A percentile compares a stretch with the other conserved stretches of the same genome.
Conservation (phyloP, 2,797 vertebrate species). For the Sebastes trivittatus region DNA sequence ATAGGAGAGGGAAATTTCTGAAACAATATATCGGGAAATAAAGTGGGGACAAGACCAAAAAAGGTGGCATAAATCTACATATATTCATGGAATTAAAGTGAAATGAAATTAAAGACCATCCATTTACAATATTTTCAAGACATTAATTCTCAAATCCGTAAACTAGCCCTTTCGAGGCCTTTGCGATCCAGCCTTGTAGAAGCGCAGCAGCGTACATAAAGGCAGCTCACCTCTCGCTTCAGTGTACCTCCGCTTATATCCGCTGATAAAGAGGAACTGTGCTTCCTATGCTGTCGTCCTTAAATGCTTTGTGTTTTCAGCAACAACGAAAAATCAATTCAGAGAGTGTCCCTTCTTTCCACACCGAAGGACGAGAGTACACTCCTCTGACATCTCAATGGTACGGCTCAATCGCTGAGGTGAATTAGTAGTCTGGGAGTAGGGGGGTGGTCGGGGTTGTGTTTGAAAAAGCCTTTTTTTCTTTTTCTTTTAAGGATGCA, state of each 20-base stretch:
- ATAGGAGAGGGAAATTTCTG: too few relatives aligned
- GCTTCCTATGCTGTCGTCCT: slow-evolving; percentile 24
- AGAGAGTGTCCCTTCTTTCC: slow-evolving; percentile 47
- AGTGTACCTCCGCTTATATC: slow-evolving; percentile 18
- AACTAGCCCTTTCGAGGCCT: background rate
- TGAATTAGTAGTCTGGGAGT: slow-evolving; percentile 28
- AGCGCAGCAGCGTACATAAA: background rate
- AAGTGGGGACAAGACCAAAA: too few relatives aligned
- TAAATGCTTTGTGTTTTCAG: slow-evolving; percentile 48
- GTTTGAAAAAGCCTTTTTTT: background rate
- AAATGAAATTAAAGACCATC: background rate
- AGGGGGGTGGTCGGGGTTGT: background rate
- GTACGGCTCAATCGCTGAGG: slow-evolving; percentile 35
- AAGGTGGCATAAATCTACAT: too few relatives aligned
- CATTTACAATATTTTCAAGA: background rate
- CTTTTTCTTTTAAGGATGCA: background rate
- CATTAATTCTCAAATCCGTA: background rate
- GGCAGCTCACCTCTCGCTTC: background rate
- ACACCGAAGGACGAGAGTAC: slow-evolving; percentile 44
- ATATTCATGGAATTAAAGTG: background rate
- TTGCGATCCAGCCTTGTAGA: background rate
- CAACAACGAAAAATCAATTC: slow-evolving; percentile 65
- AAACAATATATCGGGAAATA: too few relatives aligned
- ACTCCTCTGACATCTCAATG: slow-evolving; percentile 60
- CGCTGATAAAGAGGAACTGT: slow-evolving; percentile 25